phyloP scores from a whole-genome alignment of 2,888 invertebrate genomes.

The Drosophila kanekoi region DNA sequence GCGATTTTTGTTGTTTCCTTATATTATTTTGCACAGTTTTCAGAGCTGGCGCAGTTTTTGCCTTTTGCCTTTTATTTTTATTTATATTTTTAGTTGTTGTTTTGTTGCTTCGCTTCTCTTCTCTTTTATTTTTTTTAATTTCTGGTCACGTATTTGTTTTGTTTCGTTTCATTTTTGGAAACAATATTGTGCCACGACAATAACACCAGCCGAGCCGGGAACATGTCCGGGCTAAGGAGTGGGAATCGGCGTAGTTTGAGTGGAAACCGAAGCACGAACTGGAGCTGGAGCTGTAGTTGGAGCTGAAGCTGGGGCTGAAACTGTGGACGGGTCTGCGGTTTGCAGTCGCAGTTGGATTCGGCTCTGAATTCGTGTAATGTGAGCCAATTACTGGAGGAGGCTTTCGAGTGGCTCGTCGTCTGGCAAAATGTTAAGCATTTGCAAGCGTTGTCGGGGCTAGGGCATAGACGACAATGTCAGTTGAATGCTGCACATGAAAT shows the following conservation, averaged over 20 bases:
- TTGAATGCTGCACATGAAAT: not conserved
- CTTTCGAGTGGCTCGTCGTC: conserved; percentile 25
- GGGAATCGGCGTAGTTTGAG: conserved; percentile 13
- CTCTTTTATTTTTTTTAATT: conserved; percentile 54
- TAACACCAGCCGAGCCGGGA: conserved; percentile 53
- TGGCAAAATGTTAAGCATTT: conserved; percentile 50
- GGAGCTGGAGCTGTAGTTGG: not conserved
- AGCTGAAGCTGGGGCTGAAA: conserved; percentile 7
- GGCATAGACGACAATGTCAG: not conserved
- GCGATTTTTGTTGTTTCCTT: conserved; percentile 77
- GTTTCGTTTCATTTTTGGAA: conserved; percentile 77
- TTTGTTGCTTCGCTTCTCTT: conserved; percentile 32
- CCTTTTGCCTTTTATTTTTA: conserved; percentile 25
- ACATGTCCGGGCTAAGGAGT: conserved; percentile 39
- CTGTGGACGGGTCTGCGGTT: conserved; percentile 35
- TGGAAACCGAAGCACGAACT: conserved; percentile 4
- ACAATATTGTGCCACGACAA: conserved; percentile 80
- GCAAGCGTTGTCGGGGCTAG: not conserved
- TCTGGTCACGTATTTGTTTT: conserved; percentile 80
- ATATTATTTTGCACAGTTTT: conserved; percentile 74
- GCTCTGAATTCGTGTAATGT: conserved; percentile 69
- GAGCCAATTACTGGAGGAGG: conserved; percentile 63
- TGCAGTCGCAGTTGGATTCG: conserved; percentile 42
- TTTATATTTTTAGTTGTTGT: conserved; percentile 52
- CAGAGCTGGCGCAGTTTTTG: conserved; percentile 44